Conservation (phyloP, 2,797 vertebrate genomes). For the Enteromius radiatus region DNA sequence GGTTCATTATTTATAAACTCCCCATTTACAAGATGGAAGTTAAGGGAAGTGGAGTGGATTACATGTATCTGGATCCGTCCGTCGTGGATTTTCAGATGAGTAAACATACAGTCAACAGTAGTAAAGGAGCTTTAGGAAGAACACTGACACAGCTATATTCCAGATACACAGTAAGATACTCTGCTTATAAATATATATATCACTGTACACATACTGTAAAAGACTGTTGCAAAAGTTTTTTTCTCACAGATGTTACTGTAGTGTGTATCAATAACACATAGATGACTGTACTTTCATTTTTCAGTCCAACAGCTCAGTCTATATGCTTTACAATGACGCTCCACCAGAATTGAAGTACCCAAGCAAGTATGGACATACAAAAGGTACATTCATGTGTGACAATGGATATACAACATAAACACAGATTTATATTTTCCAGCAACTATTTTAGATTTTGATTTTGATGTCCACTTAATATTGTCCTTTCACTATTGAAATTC, state of each 20-base stretch:
- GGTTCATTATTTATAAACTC: slow-evolving; percentile 92
- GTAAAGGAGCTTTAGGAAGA: slow-evolving; percentile 77
- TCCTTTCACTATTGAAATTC: background rate
- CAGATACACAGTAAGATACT: slow-evolving; percentile 75
- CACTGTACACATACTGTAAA: background rate
- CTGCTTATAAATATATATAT: background rate
- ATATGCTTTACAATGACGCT: slow-evolving; percentile 89
- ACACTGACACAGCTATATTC: slow-evolving; percentile 86
- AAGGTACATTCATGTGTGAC: slow-evolving; percentile 79
- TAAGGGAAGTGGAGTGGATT: slow-evolving; percentile 82
- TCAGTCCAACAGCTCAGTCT: slow-evolving; percentile 82
- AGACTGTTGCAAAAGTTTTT: background rate
- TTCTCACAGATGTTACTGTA: background rate
- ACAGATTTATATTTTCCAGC: background rate
- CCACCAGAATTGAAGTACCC: slow-evolving; percentile 75
- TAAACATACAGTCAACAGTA: slow-evolving; percentile 81
- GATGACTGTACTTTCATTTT: slow-evolving; percentile 8
- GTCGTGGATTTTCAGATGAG: slow-evolving; percentile 79
- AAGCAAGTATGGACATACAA: slow-evolving; percentile 83
- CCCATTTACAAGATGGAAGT: slow-evolving; percentile 76
- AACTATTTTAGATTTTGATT: background rate
- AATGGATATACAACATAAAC: background rate
- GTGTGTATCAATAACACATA: background rate
- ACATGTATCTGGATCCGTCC: slow-evolving; percentile 88
- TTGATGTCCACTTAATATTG: background rate